Evolutionary conservation across 1,140 invertebrate genomes (phyloP).

Genomic region (Pseudomyrmex pallidus): DNA sequence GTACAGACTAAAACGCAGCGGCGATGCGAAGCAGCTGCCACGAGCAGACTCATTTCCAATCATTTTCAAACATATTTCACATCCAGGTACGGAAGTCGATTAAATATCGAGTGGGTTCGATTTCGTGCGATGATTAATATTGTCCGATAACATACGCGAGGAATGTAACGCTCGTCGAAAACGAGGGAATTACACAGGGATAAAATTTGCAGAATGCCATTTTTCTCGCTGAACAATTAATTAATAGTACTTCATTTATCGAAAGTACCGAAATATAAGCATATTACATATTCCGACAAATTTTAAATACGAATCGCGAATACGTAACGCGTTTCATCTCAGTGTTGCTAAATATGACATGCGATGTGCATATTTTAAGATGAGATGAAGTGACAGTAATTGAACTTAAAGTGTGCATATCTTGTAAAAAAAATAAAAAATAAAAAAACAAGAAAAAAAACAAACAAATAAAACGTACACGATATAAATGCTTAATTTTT

Average conservation of each 20-base stretch:
- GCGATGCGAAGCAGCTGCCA: slow-evolving; percentile 64
- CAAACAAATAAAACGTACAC: too few species aligned
- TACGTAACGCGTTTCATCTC: slow-evolving; percentile 11
- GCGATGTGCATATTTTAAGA: slow-evolving; percentile 35
- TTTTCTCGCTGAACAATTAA: slow-evolving; percentile 61
- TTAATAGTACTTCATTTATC: slow-evolving; percentile 62
- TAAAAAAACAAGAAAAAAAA: too few species aligned
- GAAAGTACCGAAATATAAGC: slow-evolving; percentile 42
- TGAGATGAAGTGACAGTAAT: neutral
- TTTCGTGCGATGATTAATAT: slow-evolving; percentile 58
- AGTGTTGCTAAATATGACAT: slow-evolving; percentile 27
- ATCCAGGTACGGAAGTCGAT: slow-evolving; percentile 63
- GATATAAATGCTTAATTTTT: neutral
- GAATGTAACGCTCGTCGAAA: slow-evolving; percentile 50
- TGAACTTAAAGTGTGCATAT: slow-evolving; percentile 10
- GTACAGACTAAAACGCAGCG: slow-evolving; percentile 53
- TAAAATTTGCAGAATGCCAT: slow-evolving; percentile 62
- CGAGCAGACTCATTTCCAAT: slow-evolving; percentile 70
- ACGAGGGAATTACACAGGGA: slow-evolving; percentile 49
- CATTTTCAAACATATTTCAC: slow-evolving; percentile 65
- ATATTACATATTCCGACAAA: slow-evolving; percentile 47
- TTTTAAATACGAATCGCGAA: slow-evolving; percentile 37
- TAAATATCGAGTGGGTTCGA: slow-evolving; percentile 62
- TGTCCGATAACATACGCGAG: slow-evolving; percentile 42
- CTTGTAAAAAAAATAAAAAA: neutral